phyloP scores from a whole-genome alignment of 2,888 invertebrate genomes.

The Sipha maydis region DNA sequence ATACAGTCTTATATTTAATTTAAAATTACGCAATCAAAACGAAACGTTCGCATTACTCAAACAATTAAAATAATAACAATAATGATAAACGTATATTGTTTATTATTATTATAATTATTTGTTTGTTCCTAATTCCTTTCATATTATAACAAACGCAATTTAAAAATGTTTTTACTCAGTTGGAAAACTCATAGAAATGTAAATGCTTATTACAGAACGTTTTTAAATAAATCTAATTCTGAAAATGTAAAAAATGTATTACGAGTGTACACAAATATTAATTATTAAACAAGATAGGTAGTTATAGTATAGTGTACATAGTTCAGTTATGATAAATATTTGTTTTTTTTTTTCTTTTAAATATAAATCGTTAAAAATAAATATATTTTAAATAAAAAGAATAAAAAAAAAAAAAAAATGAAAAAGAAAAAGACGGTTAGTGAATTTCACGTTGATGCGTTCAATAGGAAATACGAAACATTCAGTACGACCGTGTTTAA shows the following conservation, averaged over 20 bases:
- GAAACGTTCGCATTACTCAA: neutral
- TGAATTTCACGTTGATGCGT: too few species aligned
- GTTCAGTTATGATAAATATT: neutral
- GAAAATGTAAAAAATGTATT: neutral
- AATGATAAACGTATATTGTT: neutral
- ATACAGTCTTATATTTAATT: neutral
- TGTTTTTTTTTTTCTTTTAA: neutral
- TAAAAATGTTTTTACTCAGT: conserved; percentile 9
- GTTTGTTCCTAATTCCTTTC: conserved; percentile 10
- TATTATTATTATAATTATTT: neutral
- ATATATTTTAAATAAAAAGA: too few species aligned
- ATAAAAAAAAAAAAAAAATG: neutral
- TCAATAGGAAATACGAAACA: too few species aligned
- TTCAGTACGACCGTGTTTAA: too few species aligned
- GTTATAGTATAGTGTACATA: too few species aligned
- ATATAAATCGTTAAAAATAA: neutral
- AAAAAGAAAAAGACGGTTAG: too few species aligned
- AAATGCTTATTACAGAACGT: neutral
- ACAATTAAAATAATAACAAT: neutral
- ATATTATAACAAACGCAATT: neutral
- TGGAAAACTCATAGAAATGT: neutral
- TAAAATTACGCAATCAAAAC: conserved; percentile 4
- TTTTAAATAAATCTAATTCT: neutral
- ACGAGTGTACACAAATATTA: neutral
- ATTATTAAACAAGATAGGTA: neutral